These are phyloP conservation scores for Channa striata DNA, from an alignment of 2,797 vertebrate species.

Conservation along the genomic window DNA sequence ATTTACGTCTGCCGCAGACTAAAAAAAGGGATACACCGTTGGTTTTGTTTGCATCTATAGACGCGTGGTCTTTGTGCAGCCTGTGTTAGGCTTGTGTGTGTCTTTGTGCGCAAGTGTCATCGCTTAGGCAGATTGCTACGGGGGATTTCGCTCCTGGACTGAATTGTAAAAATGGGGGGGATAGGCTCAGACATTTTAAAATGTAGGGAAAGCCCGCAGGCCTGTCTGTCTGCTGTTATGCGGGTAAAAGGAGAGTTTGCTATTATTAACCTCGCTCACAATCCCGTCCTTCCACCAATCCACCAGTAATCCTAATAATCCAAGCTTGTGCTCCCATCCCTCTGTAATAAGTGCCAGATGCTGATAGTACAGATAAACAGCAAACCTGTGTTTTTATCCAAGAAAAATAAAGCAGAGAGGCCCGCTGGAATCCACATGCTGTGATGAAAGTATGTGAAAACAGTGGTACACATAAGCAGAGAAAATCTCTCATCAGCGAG, in stretches of 20 bases:
- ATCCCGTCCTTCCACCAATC: conserved; percentile 73
- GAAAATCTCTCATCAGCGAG: conserved; percentile 53
- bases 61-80: not conserved
- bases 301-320: conserved; percentile 83
- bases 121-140: conserved; percentile 33
- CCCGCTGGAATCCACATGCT: conserved; percentile 73
- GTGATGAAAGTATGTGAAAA: conserved; percentile 79
- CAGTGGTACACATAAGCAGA: conserved; percentile 54
- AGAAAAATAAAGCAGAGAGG: conserved; percentile 79
- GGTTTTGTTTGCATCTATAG: not conserved
- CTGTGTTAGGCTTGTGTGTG: conserved; percentile 12
- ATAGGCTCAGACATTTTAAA: conserved; percentile 55
- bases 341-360: conserved; percentile 83
- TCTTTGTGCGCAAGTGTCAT: conserved; percentile 21
- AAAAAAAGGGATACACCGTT: not conserved
- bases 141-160: conserved; percentile 61
- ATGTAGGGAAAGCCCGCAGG: conserved; percentile 61
- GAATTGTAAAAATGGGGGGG: conserved; percentile 46
- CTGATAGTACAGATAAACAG: conserved; percentile 80
- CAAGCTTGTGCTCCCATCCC: conserved; percentile 73
- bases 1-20: not conserved
- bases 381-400: conserved; percentile 80
- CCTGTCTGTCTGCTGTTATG: conserved; percentile 57
- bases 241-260: conserved; percentile 69
- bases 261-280: conserved; percentile 79